Evolutionary conservation across 2,113 vertebrate species (phyloP).

Genomic region (Cochlearius cochlearius): DNA sequence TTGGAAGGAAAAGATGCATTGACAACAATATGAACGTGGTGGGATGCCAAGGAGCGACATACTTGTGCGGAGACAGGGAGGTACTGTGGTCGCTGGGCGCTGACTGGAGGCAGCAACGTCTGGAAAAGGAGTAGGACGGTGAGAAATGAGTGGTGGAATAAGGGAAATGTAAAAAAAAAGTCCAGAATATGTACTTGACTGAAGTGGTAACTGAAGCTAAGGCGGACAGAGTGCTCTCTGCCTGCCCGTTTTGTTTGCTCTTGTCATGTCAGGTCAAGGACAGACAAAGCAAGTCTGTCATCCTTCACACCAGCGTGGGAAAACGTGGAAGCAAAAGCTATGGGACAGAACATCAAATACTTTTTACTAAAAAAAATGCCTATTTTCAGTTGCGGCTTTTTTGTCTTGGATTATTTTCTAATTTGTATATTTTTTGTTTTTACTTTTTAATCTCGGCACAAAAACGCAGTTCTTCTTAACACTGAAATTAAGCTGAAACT

Average conservation of each 20-base stretch:
- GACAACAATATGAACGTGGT: neutral
- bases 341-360: neutral
- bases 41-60: neutral
- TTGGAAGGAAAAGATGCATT: neutral
- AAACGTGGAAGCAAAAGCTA: neutral
- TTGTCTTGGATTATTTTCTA: neutral
- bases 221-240: neutral
- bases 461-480: neutral
- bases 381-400: neutral
- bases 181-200: neutral
- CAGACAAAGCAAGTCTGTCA: neutral
- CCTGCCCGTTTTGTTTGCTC: neutral
- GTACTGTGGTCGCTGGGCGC: neutral
- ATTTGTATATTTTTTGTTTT: neutral
- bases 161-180: too few species aligned
- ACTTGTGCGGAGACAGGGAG: neutral
- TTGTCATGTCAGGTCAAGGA: neutral
- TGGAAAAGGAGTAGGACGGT: neutral
- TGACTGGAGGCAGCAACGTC: neutral
- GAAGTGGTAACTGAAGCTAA: neutral
- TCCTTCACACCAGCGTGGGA: neutral
- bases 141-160: neutral
- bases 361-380: neutral
- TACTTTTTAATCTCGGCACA: neutral
- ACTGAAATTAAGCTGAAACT: neutral